phyloP scores from a whole-genome alignment of 2,888 invertebrate genomes.

The Mellilla xanthometata region DNA sequence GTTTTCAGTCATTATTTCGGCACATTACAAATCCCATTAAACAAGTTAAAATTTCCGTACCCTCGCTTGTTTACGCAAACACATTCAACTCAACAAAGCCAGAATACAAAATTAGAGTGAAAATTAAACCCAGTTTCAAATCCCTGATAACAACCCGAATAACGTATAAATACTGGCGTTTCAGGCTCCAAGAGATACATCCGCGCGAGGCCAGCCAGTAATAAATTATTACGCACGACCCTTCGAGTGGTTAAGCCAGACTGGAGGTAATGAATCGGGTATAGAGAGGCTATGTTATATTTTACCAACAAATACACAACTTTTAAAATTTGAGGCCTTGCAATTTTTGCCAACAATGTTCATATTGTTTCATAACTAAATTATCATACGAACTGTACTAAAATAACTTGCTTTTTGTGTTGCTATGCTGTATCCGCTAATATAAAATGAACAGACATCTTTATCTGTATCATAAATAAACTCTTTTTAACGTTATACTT shows the following conservation, averaged over 20 bases:
- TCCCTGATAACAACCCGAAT: constrained; percentile 36
- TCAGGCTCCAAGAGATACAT: constrained; percentile 39
- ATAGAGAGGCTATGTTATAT: constrained; percentile 52
- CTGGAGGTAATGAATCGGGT: constrained; percentile 65
- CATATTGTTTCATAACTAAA: too few relatives aligned
- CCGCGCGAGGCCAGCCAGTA: constrained; percentile 49
- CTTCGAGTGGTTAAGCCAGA: constrained; percentile 66
- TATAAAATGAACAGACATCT: too few relatives aligned
- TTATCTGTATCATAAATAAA: neutral
- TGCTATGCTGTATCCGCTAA: too few relatives aligned
- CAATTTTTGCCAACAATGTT: too few relatives aligned
- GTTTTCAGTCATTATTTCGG: constrained; percentile 11
- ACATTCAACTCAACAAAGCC: constrained; percentile 34
- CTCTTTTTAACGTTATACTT: too few relatives aligned
- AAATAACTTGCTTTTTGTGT: too few relatives aligned
- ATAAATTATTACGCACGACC: constrained; percentile 73
- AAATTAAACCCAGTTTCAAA: constrained; percentile 37
- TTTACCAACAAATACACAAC: constrained; percentile 44
- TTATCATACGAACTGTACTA: too few relatives aligned
- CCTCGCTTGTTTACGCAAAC: constrained; percentile 27
- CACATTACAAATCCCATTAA: constrained; percentile 21
- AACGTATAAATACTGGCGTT: constrained; percentile 43
- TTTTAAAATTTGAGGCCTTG: too few relatives aligned
- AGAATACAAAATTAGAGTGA: constrained; percentile 33
- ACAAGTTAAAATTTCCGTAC: constrained; percentile 25